Evolutionary conservation across 2,888 invertebrate genomes (phyloP), one percentile per base, ranked within the genome.

Genomic region (Rhamphomyia laevipes): DNA sequence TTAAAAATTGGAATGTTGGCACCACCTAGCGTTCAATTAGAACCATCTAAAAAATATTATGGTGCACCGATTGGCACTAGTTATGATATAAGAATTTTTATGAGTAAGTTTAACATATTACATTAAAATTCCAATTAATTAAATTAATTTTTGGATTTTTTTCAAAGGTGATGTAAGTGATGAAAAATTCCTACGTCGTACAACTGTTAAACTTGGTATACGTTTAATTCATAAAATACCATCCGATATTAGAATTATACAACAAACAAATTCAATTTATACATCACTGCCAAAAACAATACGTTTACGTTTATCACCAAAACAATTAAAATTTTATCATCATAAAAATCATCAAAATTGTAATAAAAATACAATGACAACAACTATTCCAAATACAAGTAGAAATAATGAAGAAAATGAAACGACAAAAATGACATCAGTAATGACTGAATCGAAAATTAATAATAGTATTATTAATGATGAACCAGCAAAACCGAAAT

Each of bases 61-160:
- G 90, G 90, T 0, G 86, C 88, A 2, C 88, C 89, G 0, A 88
- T 90, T 42, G 89, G 90, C 3, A 89, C 88, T 16, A 87, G 86
- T 38, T 89, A 90, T 61, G 88, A 89, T 61, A 78, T 89, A 47
- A 75, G 86, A 63, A 84, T 85, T 50, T 88, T 82, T 64, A 78
- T 85, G 53, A 86, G 88, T 87, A 53, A 51, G 40, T 3, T 13
- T 31, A 10, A 11, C 13, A 42, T 21, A 2, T 30, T 15, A n/a
- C 4, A 13, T 33, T 3, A 33, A 33, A 33, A 6, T 33, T 4
- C 33, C 33, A 11, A 5, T 33, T 33, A 35, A 35, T 35, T 35
- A 35, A 35, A 35, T 35, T 7, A n/a, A 33, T 13, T 27, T 30
- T 41, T 27, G 12, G 16, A 15, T 18, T 40, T n/a, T 15, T 46